Base-by-base conservation (phyloP, 1,140 invertebrate species). In the Lucilia sericata region DNA sequence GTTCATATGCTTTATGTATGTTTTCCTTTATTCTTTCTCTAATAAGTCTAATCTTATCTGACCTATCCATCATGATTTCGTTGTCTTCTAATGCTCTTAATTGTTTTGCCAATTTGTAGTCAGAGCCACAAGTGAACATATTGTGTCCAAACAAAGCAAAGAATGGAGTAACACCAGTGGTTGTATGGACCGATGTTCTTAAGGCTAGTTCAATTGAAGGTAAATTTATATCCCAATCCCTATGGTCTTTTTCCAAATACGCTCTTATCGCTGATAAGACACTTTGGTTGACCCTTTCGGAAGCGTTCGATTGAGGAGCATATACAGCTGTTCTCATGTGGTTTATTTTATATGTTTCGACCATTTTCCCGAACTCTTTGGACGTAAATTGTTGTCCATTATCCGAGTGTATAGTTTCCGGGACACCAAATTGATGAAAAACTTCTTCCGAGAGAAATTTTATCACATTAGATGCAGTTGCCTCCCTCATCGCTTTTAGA, bases 241-340 rank as follows among this genome's bases (percentile, higher is more conserved):
- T 21, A 19, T 83, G 82, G 14, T 83, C 82, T 4, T 36, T 74
- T 4, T 49, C 36, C 34, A 83, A 9, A 47, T 47, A 83, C 10
- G 82, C 60, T n/a, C 70, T 74, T 3, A 84, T 55, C 30, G 74
- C 75, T 36, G 42, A 47, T 14, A 55, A 21, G 2, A 84, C 55
- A 14, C 42, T 55, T 51, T 74, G 47, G 19, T 84, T 84, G 17
- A 84, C 83, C 17, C 83, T 76, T 78, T 84, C 83, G 2, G 83
- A 49, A 7, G 83, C 42, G 30, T 84, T 84, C 3, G 19, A 19
- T n/a, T 84, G 83, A 36, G 83, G 83, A 5, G 74, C 14, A 76
- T 84, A 78, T 10, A 34, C 7, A 5, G 25, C 47, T 21, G 83
- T 84, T 25, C 55, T 76, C 19, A 47, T 30, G 49, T 84, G 83